A percentile compares a stretch with the other conserved stretches of the same genome.
These are phyloP conservation scores for Parus major DNA, from an alignment of 2,113 vertebrate genomes.

Conservation along the genomic window DNA sequence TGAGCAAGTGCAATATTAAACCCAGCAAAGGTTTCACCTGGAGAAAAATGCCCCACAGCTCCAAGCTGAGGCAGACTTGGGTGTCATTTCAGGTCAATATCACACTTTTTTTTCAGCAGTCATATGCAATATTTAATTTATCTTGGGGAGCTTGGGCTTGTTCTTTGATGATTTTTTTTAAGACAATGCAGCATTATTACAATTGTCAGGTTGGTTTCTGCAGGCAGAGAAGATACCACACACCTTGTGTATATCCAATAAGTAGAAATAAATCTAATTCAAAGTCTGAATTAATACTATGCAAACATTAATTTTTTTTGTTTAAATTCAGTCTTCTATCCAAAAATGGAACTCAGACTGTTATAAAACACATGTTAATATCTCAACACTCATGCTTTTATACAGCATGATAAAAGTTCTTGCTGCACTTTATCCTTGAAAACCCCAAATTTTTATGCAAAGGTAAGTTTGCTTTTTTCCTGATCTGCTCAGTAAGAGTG, in stretches of 20 bases:
- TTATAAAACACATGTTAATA: neutral
- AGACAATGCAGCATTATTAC: neutral
- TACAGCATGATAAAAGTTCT: neutral
- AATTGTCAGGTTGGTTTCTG: neutral
- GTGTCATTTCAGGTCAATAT: neutral
- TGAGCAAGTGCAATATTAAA: neutral
- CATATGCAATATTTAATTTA: neutral
- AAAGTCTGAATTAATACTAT: neutral
- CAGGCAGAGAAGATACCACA: neutral
- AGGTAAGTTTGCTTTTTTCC: neutral
- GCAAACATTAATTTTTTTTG: neutral
- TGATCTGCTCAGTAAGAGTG: neutral
- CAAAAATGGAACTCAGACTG: neutral
- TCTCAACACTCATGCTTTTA: neutral
- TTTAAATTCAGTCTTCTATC: neutral
- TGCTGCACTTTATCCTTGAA: neutral
- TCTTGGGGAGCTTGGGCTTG: neutral
- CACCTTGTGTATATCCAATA: rapidly evolving
- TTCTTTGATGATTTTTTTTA: neutral
- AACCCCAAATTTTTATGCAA: neutral
- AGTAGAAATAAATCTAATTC: neutral
- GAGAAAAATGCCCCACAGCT: neutral
- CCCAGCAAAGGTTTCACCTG: neutral
- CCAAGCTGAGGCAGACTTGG: neutral
- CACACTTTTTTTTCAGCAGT: neutral